Evolutionary conservation across 2,797 vertebrate genomes (phyloP), one percentile per base, ranked within the genome.

Genomic region (Acrossocheilus wenchowensis): DNA sequence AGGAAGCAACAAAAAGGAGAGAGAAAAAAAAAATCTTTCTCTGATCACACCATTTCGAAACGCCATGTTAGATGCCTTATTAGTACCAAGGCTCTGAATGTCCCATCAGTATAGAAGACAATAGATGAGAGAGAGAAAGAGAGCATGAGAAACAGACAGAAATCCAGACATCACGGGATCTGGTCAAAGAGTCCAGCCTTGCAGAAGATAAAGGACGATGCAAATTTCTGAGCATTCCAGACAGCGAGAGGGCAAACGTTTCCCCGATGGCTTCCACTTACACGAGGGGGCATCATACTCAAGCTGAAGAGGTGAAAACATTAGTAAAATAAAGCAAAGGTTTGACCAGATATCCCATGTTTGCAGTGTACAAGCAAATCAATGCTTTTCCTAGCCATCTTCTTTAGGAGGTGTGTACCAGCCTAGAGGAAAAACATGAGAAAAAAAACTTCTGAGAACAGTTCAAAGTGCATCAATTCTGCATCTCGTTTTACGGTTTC

Each of bases 321-420:
- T 79, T 83, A 82, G 69, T 73, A 74, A 88, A 90, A 89, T 64
- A 79, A 86, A 92, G 92, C 93, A 86, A 90, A 79, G 36, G 81
- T 92, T 92, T 94, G 93, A 94, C 92, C 92, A 92, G 92, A 91
- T 92, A 91, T 93, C 91, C 85, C 91, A 92, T 93, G 86, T 85
- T 93, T 91, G 92, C 91, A 92, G 93, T 94, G 93, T 92, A 93
- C 92, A 92, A 89, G 86, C 88, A 87, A 71, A 57, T 88, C 0
- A 34, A 80, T 86, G 91, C 85, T 14, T 75, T 92, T 90, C 89
- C 93, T 98, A 99, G 91, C 98, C 98, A 52, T 99, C 98, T 96
- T 99, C 97, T 93, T 99, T 99, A 0, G 98, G 97, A 91, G 98
- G 98, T 89, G 97, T 99, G 94, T 98, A 98, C 98, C 98, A 98